A percentile compares a stretch with the other conserved stretches of the same genome.
phyloP scores from a whole-genome alignment of 1,140 invertebrate species.

The Drusus annulatus region DNA sequence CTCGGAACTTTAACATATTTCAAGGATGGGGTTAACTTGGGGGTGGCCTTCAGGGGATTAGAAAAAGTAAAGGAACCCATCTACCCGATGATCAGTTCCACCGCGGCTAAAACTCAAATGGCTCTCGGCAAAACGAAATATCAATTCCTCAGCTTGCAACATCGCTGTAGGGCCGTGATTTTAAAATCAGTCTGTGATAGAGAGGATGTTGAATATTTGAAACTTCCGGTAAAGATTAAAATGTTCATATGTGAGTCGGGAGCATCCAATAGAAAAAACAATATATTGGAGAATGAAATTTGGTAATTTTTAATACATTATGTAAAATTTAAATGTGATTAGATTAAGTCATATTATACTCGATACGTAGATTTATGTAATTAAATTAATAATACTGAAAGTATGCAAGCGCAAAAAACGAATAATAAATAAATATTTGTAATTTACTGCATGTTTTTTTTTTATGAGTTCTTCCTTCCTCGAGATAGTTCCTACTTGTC shows the following conservation, averaged over 20 bases:
- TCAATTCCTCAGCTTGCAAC: conserved; percentile 79
- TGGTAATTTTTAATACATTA: not conserved
- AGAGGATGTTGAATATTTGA: conserved; percentile 67
- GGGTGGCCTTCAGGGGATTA: conserved; percentile 73
- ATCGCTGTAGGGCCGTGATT: conserved; percentile 74
- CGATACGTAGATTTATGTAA: too few relatives aligned
- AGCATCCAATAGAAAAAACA: conserved; percentile 23
- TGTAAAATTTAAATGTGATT: not conserved
- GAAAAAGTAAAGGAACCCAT: conserved; percentile 75
- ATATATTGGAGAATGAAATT: conserved; percentile 1
- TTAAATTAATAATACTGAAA: too few relatives aligned
- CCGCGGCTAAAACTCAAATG: conserved; percentile 85
- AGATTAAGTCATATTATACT: too few relatives aligned
- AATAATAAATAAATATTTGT: too few relatives aligned
- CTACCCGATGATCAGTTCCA: conserved; percentile 81
- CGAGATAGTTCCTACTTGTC: too few relatives aligned
- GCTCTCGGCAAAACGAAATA: conserved; percentile 72
- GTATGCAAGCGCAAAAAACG: too few relatives aligned
- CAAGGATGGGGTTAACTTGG: conserved; percentile 79
- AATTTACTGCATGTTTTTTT: too few relatives aligned
- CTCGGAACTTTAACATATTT: conserved; percentile 81
- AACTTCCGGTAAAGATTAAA: conserved; percentile 68
- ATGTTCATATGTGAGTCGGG: conserved; percentile 70
- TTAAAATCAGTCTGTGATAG: conserved; percentile 66
- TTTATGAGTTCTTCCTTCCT: too few relatives aligned